Conservation (phyloP, 2,797 vertebrate species). For the Coilia nasus region DNA sequence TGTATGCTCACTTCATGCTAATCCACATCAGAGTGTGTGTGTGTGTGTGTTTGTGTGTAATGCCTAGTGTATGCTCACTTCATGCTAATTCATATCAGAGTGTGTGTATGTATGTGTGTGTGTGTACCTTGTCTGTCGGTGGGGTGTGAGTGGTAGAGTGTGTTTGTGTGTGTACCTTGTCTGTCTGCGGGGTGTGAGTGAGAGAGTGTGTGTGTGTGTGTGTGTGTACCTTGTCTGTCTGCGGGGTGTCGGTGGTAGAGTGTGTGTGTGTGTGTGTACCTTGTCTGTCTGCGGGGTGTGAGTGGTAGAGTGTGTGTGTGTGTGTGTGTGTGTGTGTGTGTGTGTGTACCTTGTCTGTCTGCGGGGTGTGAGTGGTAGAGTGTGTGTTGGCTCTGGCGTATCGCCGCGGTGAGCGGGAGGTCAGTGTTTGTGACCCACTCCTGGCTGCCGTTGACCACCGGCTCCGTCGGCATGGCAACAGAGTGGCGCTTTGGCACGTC, state of each 20-base stretch:
- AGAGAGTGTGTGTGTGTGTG: conserved; percentile 93
- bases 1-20: conserved; percentile 70
- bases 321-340: conserved; percentile 24
- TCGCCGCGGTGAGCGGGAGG: conserved; percentile 93
- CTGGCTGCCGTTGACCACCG: conserved; percentile 93
- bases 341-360: conserved; percentile 86
- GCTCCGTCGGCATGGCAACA: conserved; percentile 88
- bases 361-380: conserved; percentile 89
- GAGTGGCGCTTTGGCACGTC: conserved; percentile 96
- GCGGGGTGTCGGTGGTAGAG: background rate
- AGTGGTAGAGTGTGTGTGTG: conserved; percentile 84
- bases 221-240: conserved; percentile 87
- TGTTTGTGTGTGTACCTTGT: conserved; percentile 76
- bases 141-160: conserved; percentile 87
- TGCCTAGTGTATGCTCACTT: conserved; percentile 44
- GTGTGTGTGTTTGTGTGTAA: background rate
- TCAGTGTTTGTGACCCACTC: conserved; percentile 97
- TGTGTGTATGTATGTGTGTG: conserved; percentile 86
- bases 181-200: conserved; percentile 87
- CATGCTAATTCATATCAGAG: conserved; percentile 82
- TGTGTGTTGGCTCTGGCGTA: conserved; percentile 96
- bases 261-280: conserved; percentile 71
- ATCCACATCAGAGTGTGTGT: conserved; percentile 68
- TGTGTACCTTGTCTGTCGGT: conserved; percentile 94
- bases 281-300: conserved; percentile 87